Base-by-base conservation (phyloP, 2,797 vertebrate species). In the Pseudomugil gertrudae region DNA sequence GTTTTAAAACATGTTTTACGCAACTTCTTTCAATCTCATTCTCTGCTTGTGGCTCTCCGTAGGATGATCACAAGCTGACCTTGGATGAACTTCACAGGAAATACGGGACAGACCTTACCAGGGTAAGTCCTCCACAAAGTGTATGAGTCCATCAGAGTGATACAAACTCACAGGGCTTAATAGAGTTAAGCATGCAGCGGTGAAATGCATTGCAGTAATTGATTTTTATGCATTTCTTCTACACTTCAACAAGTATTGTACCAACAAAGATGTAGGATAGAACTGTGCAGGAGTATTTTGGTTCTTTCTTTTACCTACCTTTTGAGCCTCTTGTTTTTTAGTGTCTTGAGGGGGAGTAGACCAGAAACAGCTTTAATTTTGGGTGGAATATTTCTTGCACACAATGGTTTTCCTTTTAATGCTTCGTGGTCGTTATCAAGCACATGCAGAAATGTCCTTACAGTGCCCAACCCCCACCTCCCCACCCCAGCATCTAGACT, bases 41-140 rank as follows among this genome's bases (percentile, higher is more conserved):
- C 33, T 30, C 40, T 30, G 4, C 24, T 27, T 69, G 50, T 64
- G 29, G 76, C 45, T 68, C 66, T 84, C 27, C 63, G 48, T 84
- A 99, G 98, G 98, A 99, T 55, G 97, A 99, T 83, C 98, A 99
- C 92, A 99, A 95, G 80, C 94, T 99, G 84, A 96, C 93, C 70
- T 92, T 98, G 75, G 98, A 98, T 65, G 97, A 99, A 77, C 96
- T 99, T 61, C 94, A 95, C 76, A 95, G 95, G 78, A 99, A 98
- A 92, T 99, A 98, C 0, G 95, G 94, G 83, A 99, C 97, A 21
- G 97, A 99, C 83, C 92, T 99, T 84, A 96, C 60, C 86, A 95
- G 94, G 19, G 8, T 43, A 43, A n/a, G 17, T 76, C n/a, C 36
- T 57, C 19, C 8, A 19, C 23, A 14, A 5, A 45, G 26, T 30